phyloP scores from a whole-genome alignment of 2,888 invertebrate genomes.

The Plebejus anna region DNA sequence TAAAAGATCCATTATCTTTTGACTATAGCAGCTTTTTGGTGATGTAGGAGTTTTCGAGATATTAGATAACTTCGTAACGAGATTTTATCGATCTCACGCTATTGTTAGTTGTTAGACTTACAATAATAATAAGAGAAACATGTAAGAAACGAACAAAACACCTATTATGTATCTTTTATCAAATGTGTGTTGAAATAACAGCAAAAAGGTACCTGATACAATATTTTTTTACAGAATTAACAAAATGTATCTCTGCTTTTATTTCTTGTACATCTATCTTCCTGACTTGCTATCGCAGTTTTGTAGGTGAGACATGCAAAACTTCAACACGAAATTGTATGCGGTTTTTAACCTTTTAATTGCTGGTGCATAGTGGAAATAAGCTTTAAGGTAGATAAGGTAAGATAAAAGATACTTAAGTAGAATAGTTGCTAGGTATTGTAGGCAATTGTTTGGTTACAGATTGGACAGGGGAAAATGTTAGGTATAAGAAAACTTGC shows the following conservation, averaged over 20 bases:
- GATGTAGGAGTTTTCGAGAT: not conserved
- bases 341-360: constrained; percentile 20
- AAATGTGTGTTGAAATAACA: no score
- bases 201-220: no score
- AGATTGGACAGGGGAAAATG: not conserved
- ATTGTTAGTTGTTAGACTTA: not conserved
- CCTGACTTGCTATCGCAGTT: not conserved
- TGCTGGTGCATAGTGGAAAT: not conserved
- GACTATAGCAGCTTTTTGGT: not conserved
- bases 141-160: not conserved
- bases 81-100: not conserved
- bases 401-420: not conserved
- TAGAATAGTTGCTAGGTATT: not conserved
- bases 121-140: not conserved
- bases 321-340: constrained; percentile 8
- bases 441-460: not conserved
- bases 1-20: constrained; percentile 8
- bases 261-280: not conserved
- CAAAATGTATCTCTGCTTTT: not conserved
- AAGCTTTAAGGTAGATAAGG: not conserved
- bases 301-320: not conserved
- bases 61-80: constrained; percentile 3
- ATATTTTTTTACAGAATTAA: not conserved
- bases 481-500: no score
- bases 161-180: not conserved